Percentiles rank a stretch among this genome's conserved stretches.
phyloP scores from a whole-genome alignment of 2,888 invertebrate species.

The Drosophila recens region DNA sequence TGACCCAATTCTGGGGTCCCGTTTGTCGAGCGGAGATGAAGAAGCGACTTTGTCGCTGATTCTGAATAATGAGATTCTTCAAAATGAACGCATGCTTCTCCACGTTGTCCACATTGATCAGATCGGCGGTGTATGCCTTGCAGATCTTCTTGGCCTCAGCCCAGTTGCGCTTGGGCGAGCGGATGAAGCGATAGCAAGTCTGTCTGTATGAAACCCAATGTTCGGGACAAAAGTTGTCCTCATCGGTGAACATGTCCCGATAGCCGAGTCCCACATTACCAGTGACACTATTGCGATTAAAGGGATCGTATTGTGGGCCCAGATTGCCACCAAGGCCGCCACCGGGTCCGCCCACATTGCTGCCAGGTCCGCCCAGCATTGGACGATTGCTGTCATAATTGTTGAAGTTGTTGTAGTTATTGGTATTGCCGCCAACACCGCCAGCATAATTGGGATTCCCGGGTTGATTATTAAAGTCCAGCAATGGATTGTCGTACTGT shows the following conservation, averaged over 20 bases:
- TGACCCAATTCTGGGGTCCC: conserved; percentile 91
- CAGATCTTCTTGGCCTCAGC: conserved; percentile 94
- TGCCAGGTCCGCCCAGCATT: conserved; percentile 41
- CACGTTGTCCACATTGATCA: conserved; percentile 91
- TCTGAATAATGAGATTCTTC: conserved; percentile 91
- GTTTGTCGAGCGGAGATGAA: conserved; percentile 93
- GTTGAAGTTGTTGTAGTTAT: conserved; percentile 56
- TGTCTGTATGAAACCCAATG: conserved; percentile 94
- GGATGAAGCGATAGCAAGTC: conserved; percentile 95
- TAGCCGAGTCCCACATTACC: conserved; percentile 55
- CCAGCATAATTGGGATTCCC: conserved; percentile 51
- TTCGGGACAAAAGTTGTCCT: conserved; percentile 89
- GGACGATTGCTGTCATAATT: conserved; percentile 42
- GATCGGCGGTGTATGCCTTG: conserved; percentile 92
- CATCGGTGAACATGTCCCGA: conserved; percentile 80
- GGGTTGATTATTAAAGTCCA: conserved; percentile 70
- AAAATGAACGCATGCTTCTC: conserved; percentile 96
- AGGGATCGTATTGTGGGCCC: conserved; percentile 78
- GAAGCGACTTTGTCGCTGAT: conserved; percentile 95
- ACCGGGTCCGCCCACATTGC: conserved; percentile 50
- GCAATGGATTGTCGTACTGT: conserved; percentile 78
- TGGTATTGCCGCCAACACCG: conserved; percentile 41
- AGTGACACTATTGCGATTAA: conserved; percentile 69
- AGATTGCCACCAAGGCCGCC: conserved; percentile 46
- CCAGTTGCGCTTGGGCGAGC: conserved; percentile 92